Evolutionary conservation across 2,888 invertebrate genomes (phyloP).

Genomic region (Helobdella robusta): DNA sequence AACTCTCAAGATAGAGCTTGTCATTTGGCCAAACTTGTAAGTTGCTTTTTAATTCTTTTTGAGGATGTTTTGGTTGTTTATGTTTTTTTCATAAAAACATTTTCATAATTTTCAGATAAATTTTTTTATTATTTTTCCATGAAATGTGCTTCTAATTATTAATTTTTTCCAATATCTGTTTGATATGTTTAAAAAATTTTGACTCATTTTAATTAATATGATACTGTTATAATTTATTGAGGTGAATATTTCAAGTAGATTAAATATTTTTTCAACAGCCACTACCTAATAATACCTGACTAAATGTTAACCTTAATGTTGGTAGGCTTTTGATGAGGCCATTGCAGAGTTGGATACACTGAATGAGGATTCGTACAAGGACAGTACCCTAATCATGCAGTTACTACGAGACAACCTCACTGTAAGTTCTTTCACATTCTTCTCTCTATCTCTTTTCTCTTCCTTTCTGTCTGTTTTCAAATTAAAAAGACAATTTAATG

Average conservation of each 20-base stretch:
- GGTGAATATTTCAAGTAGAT: background rate
- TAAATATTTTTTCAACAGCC: too few species aligned
- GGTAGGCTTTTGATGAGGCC: constrained; percentile 96
- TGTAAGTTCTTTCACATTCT: constrained; percentile 18
- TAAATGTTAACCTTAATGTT: too few species aligned
- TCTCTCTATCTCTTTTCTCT: background rate
- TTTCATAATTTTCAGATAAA: too few species aligned
- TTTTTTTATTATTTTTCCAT: too few species aligned
- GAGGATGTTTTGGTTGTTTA: background rate
- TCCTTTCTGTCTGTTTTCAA: background rate
- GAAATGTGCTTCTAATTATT: too few species aligned
- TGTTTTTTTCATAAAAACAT: too few species aligned
- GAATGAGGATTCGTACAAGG: constrained; percentile 99
- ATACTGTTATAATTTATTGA: background rate
- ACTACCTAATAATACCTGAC: too few species aligned
- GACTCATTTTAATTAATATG: background rate
- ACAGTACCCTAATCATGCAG: constrained; percentile 86
- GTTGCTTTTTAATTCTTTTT: background rate
- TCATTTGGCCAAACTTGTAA: constrained; percentile 95
- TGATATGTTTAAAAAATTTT: background rate
- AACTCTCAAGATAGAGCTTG: constrained; percentile 98
- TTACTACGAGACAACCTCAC: constrained; percentile 52
- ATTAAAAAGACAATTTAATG: background rate
- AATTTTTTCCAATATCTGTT: too few species aligned
- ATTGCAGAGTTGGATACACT: constrained; percentile 98